These are phyloP conservation scores for Cheilosia impressa DNA, from an alignment of 2,888 invertebrate species.

Conservation along the genomic window DNA sequence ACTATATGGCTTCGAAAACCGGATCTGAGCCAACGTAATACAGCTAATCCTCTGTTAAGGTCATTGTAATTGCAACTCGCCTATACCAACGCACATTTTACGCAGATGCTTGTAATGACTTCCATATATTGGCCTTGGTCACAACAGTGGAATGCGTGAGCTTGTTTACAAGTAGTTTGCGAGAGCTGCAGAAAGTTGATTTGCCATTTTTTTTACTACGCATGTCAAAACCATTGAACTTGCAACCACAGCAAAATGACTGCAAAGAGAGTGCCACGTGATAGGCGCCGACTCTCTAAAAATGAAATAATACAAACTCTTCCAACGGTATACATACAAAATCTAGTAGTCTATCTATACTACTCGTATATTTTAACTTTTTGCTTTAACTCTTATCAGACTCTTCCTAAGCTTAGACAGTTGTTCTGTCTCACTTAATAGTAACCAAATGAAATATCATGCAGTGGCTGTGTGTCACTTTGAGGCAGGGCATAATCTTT, in stretches of 20 bases:
- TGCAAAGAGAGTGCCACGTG: neutral
- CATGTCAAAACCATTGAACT: constrained; percentile 14
- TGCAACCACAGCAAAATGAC: neutral
- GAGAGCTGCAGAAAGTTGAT: constrained; percentile 6
- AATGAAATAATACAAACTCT: constrained; percentile 4
- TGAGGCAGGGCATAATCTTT: constrained; percentile 92
- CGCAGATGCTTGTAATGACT: neutral
- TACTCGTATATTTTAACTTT: constrained; percentile 23
- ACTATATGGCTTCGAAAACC: too few species aligned
- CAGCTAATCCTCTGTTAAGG: neutral
- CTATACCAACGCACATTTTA: constrained; percentile 9
- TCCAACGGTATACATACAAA: constrained; percentile 1
- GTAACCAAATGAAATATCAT: constrained; percentile 93
- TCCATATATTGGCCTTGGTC: constrained; percentile 1
- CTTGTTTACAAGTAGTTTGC: constrained; percentile 5
- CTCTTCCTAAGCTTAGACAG: constrained; percentile 45
- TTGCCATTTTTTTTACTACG: neutral
- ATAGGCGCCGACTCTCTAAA: neutral
- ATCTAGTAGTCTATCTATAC: neutral
- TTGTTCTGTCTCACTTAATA: constrained; percentile 84
- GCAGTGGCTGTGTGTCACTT: constrained; percentile 88
- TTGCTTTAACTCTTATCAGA: constrained; percentile 55
- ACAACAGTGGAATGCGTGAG: constrained; percentile 17
- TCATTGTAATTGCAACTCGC: neutral
- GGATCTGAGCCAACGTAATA: too few species aligned